Conservation (phyloP, 2,888 invertebrate genomes). For the Mylabris sibirica region DNA sequence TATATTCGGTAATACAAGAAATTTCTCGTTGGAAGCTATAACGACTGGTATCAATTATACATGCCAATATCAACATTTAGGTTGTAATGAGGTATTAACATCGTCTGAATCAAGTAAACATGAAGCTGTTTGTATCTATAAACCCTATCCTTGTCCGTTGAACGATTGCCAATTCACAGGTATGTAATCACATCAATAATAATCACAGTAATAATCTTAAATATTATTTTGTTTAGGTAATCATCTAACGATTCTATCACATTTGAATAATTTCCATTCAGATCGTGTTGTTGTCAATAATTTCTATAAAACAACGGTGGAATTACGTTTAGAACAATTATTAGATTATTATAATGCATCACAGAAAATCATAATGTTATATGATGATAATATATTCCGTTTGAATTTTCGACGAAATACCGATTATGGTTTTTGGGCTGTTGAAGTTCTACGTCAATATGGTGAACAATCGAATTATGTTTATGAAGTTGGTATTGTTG, state of each 20-base stretch:
- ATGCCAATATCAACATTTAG: slow-evolving; percentile 51
- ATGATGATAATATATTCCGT: slow-evolving; percentile 45
- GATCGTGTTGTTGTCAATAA: slow-evolving; percentile 31
- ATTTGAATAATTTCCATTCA: slow-evolving; percentile 32
- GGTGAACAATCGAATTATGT: slow-evolving; percentile 46
- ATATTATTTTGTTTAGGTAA: slow-evolving; percentile 24
- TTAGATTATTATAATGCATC: slow-evolving; percentile 25
- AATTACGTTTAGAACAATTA: slow-evolving; percentile 34
- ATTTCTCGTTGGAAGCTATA: slow-evolving; percentile 53
- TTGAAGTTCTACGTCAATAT: slow-evolving; percentile 47
- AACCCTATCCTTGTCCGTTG: slow-evolving; percentile 51
- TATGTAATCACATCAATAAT: slow-evolving; percentile 13
- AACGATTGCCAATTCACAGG: slow-evolving; percentile 42
- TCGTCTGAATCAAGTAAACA: slow-evolving; percentile 45
- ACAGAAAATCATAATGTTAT: slow-evolving; percentile 25
- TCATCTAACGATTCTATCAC: slow-evolving; percentile 30
- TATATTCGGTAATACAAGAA: slow-evolving; percentile 51
- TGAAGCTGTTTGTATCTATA: slow-evolving; percentile 48
- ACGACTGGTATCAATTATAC: slow-evolving; percentile 50
- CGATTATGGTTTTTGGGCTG: slow-evolving; percentile 51
- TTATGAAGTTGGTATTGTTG: slow-evolving; percentile 50
- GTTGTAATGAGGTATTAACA: slow-evolving; percentile 46
- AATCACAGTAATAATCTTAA: slow-evolving; percentile 12
- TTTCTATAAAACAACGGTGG: slow-evolving; percentile 29
- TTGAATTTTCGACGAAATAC: slow-evolving; percentile 46